Conservation (phyloP, 2,797 vertebrate genomes). For the Pantherophis vulpinus region DNA sequence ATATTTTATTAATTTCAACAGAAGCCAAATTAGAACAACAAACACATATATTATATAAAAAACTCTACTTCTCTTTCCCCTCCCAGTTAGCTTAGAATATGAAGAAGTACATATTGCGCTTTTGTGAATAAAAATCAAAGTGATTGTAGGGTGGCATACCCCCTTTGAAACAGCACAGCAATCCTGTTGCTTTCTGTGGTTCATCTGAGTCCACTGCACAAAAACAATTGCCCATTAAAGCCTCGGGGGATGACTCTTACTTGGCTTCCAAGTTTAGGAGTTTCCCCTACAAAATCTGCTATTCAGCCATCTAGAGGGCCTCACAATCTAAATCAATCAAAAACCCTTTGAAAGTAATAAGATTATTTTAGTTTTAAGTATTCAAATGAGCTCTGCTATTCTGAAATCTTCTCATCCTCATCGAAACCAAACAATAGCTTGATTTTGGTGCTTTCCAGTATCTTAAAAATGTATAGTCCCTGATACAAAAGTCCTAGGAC, state of each 20-base stretch:
- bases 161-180: conserved; percentile 16
- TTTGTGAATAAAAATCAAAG: fast-evolving
- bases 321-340: not conserved
- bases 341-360: not conserved
- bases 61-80: not conserved
- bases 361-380: conserved; percentile 8
- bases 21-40: not conserved
- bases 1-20: not conserved
- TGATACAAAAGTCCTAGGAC: not conserved
- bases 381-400: not conserved
- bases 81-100: not conserved
- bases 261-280: conserved; percentile 4
- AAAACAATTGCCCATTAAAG: conserved; percentile 51
- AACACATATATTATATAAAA: fast-evolving
- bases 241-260: conserved; percentile 44
- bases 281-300: conserved; percentile 49
- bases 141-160: not conserved
- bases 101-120: not conserved
- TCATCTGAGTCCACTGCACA: conserved; percentile 51
- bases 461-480: not conserved
- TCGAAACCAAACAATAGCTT: not conserved
- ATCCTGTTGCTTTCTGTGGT: not conserved
- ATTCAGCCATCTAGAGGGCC: conserved; percentile 20
- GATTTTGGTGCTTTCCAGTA: not conserved
- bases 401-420: not conserved